These are phyloP conservation scores for Xenops minutus DNA, from an alignment of 2,797 vertebrate genomes.

Conservation along the genomic window DNA sequence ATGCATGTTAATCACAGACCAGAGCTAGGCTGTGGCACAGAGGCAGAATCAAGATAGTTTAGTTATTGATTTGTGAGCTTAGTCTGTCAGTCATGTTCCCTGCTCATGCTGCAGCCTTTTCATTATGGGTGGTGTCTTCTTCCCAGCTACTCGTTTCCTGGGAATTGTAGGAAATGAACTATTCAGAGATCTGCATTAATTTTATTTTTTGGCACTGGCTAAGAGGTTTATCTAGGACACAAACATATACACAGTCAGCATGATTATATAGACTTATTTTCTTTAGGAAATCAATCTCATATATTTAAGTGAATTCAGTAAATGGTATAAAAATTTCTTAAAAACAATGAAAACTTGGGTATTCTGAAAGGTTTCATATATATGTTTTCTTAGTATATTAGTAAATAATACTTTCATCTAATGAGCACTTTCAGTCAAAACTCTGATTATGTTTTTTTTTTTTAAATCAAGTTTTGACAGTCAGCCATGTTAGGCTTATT, in stretches of 20 bases:
- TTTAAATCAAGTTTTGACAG: background rate
- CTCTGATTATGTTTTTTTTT: background rate
- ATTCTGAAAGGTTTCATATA: background rate
- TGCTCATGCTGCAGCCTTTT: background rate
- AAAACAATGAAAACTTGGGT: background rate
- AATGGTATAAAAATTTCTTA: background rate
- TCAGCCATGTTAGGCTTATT: background rate
- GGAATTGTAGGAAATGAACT: background rate
- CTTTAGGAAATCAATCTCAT: background rate
- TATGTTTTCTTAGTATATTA: background rate
- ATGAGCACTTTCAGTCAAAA: background rate
- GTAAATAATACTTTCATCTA: background rate
- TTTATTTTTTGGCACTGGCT: background rate
- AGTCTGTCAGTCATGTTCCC: background rate
- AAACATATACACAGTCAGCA: background rate
- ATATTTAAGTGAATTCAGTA: background rate
- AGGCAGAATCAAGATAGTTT: background rate
- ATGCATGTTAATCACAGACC: fast-evolving
- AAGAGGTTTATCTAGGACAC: background rate
- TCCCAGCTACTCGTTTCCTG: background rate
- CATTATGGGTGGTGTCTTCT: background rate
- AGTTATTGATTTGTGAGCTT: background rate
- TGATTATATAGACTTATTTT: background rate
- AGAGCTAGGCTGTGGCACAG: background rate
- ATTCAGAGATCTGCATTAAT: background rate